A percentile compares a stretch with the other conserved stretches of the same genome.
Evolutionary conservation across 1,140 invertebrate species (phyloP).

Genomic region (Sycobia sp.): DNA sequence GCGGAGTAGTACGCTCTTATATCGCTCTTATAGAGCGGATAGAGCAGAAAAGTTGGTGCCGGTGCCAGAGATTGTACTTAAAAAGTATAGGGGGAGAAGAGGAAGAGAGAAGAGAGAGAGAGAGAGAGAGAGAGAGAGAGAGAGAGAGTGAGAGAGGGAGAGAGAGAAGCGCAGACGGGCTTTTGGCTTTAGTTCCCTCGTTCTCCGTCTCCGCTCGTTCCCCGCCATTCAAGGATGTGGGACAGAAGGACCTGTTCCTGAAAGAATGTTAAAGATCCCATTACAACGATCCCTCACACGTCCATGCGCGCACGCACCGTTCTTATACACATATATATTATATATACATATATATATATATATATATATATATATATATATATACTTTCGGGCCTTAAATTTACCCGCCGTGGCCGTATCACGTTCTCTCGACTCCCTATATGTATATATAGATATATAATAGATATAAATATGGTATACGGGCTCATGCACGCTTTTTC

Average conservation of each 20-base stretch:
- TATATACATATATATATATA: too few species aligned
- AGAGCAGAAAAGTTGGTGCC: background rate
- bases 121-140: conserved; percentile 1
- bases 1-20: background rate
- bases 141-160: too few species aligned
- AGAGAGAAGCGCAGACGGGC: too few species aligned
- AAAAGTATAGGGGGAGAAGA: background rate
- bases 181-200: too few species aligned
- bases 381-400: background rate
- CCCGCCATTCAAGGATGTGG: conserved; percentile 40
- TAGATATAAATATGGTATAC: too few species aligned
- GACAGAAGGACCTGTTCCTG: conserved; percentile 45
- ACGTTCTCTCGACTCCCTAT: background rate
- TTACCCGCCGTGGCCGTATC: background rate
- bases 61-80: too few species aligned
- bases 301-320: background rate
- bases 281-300: conserved; percentile 45
- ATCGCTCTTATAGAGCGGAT: background rate
- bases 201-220: too few species aligned
- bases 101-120: background rate
- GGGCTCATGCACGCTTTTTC: too few species aligned
- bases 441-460: background rate
- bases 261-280: conserved; percentile 44
- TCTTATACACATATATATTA: too few species aligned
- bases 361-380: too few species aligned